Conservation (phyloP, 1,140 invertebrate genomes). For the Drosophila jambulina region DNA sequence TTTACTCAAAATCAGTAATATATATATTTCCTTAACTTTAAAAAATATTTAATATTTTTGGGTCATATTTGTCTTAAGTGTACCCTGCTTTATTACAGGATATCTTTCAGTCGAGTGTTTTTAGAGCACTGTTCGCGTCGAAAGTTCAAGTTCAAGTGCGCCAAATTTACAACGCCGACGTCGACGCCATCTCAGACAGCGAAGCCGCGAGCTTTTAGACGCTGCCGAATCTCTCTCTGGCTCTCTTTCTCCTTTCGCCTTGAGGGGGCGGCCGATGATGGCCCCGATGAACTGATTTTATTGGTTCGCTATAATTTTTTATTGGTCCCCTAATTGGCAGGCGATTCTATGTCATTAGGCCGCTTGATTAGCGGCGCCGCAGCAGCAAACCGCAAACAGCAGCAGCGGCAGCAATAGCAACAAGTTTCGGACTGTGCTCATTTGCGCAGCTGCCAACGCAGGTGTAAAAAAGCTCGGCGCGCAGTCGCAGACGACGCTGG, state of each 20-base stretch:
- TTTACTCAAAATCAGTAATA: not conserved
- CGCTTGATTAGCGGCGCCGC: slow-evolving; percentile 59
- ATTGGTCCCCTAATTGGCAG: slow-evolving; percentile 57
- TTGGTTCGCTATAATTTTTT: slow-evolving; percentile 42
- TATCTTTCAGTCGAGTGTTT: not conserved
- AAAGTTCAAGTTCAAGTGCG: slow-evolving; percentile 74
- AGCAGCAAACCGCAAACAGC: slow-evolving; percentile 1
- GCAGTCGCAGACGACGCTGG: slow-evolving; percentile 29
- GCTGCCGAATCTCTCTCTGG: not conserved
- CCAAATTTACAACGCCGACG: slow-evolving; percentile 20
- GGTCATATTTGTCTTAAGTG: not conserved
- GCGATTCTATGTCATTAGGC: slow-evolving; percentile 64
- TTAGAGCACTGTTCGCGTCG: not conserved
- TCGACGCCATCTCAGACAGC: slow-evolving; percentile 21
- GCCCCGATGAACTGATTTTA: slow-evolving; percentile 27
- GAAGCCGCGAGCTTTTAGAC: not conserved
- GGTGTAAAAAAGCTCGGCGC: slow-evolving; percentile 49
- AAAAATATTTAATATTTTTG: not conserved
- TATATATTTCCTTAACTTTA: not conserved
- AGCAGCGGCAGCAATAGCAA: slow-evolving; percentile 9
- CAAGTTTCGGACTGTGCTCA: slow-evolving; percentile 62
- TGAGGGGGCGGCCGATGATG: slow-evolving; percentile 15
- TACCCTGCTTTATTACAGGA: not conserved
- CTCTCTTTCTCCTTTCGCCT: not conserved
- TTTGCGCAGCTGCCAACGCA: slow-evolving; percentile 67